Base-by-base conservation (phyloP, 2,797 vertebrate genomes). In the Adelosebastes latens region DNA sequence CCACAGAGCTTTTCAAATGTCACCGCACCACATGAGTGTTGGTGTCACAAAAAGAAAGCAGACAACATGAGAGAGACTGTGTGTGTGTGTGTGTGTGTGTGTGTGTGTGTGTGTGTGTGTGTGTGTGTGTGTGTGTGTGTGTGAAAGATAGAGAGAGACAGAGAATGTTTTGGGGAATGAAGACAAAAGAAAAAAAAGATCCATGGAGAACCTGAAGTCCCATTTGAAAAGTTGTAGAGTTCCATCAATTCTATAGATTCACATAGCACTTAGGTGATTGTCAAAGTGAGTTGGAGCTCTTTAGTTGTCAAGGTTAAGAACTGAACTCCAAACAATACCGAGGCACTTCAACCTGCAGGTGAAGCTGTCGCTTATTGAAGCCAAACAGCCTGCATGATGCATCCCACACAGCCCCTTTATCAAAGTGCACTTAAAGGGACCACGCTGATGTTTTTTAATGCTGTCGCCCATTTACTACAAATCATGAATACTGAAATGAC, bases 1-100 rank as follows among this genome's bases (percentile, higher is more conserved):
- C 83, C 82, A 77, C 75, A 53, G n/a, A 74, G 81, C 76, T 85
- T 88, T 90, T 86, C 66, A 92, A 91, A 93, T 91, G 90, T 91
- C 92, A 92, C 25, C 1, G 42, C 62, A 25, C 64, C 74, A 67
- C 79, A 79, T 68, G 73, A 87, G 86, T 73, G 87, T 89, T 84
- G 83, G 77, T 82, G 80, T 84, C 84, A 60, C 75, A 68, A 39
- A 83, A 72, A 55, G 53, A 79, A 52, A 85, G 64, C 46, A 73
- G 39, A 63, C 79, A 84, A 61, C 75, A 79, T 52, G 68, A 67
- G 52, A 65, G 34, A 72, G 49, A 18, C 42, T 55, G 56, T 72
- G 65, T 14, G 59, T 32, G 31, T 10, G 34, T 52, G 13, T 59
- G 42, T 31, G 39, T 58, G 56, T 18, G 62, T 72, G 81, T 69